These are phyloP conservation scores for Ara ararauna DNA, from an alignment of 2,797 vertebrate genomes.

Conservation along the genomic window DNA sequence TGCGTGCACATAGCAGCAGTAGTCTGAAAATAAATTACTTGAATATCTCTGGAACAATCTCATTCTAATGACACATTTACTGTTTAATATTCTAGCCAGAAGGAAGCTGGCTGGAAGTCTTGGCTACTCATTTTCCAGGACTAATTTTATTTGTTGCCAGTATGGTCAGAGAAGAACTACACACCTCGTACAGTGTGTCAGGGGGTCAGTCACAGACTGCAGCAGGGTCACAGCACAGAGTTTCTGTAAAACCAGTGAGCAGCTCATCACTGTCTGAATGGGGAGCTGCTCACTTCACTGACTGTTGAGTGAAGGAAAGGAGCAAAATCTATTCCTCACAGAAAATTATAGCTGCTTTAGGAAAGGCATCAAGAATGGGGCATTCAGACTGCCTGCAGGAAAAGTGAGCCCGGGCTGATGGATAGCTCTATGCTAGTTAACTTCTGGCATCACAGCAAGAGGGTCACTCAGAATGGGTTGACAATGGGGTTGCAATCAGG, in stretches of 20 bases:
- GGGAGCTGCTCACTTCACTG: neutral
- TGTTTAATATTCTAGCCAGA: conserved; percentile 35
- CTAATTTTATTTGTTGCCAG: neutral
- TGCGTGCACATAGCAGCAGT: neutral
- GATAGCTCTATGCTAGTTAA: neutral
- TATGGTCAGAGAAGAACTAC: neutral
- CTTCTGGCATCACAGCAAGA: neutral
- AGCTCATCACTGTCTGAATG: neutral
- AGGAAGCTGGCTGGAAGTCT: neutral
- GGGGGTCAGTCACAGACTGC: neutral
- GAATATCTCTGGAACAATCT: conserved; percentile 21
- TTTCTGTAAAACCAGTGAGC: neutral
- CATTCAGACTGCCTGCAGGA: neutral
- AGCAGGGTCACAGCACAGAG: neutral
- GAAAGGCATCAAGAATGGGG: neutral
- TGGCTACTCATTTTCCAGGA: conserved; percentile 5
- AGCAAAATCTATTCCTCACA: neutral
- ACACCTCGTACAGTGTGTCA: neutral
- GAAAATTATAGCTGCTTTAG: neutral
- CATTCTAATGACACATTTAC: neutral
- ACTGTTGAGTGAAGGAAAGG: neutral
- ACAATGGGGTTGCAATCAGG: neutral
- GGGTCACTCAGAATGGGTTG: neutral
- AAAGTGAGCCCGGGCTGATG: neutral
- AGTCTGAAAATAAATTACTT: conserved; percentile 21